Evolutionary conservation across 2,797 vertebrate species (phyloP).

Genomic region (Fistularia commersonii): DNA sequence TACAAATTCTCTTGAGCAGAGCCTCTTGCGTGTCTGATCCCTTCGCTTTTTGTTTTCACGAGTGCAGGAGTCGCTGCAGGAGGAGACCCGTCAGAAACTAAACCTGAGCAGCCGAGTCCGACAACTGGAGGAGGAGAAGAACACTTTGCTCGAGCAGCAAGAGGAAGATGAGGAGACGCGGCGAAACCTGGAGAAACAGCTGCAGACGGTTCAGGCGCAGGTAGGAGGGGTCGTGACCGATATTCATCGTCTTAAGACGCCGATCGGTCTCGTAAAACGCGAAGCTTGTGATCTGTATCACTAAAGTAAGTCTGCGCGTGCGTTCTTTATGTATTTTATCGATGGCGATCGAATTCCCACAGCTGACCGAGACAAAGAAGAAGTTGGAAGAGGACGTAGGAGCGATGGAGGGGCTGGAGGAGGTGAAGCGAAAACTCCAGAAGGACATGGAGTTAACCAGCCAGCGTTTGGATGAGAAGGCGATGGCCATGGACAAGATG

Average conservation of each 20-base stretch:
- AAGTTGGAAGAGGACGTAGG: slow-evolving; percentile 93
- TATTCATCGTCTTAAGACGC: no score
- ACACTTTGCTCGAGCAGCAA: slow-evolving; percentile 90
- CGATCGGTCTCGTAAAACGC: no score
- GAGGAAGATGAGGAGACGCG: slow-evolving; percentile 95
- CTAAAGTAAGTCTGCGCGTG: no score
- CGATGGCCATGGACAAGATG: slow-evolving; percentile 87
- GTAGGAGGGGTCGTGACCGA: slow-evolving; percentile 54
- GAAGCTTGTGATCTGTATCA: no score
- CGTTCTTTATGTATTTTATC: no score
- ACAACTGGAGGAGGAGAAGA: slow-evolving; percentile 95
- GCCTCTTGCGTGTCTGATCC: no score
- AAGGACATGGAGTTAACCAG: slow-evolving; percentile 86
- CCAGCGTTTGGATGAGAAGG: slow-evolving; percentile 91
- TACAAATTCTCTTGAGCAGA: no score
- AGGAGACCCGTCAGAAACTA: slow-evolving; percentile 97
- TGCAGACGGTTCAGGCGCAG: slow-evolving; percentile 86
- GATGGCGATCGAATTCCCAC: background rate
- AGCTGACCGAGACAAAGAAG: slow-evolving; percentile 92
- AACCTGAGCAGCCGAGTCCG: slow-evolving; percentile 91
- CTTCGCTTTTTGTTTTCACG: no score
- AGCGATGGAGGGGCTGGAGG: slow-evolving; percentile 90
- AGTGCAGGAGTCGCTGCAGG: slow-evolving; percentile 89
- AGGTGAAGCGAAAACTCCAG: slow-evolving; percentile 87
- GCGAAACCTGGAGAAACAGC: slow-evolving; percentile 91